Base-by-base conservation (phyloP, 2,113 vertebrate species). In the Holacanthus passer region DNA sequence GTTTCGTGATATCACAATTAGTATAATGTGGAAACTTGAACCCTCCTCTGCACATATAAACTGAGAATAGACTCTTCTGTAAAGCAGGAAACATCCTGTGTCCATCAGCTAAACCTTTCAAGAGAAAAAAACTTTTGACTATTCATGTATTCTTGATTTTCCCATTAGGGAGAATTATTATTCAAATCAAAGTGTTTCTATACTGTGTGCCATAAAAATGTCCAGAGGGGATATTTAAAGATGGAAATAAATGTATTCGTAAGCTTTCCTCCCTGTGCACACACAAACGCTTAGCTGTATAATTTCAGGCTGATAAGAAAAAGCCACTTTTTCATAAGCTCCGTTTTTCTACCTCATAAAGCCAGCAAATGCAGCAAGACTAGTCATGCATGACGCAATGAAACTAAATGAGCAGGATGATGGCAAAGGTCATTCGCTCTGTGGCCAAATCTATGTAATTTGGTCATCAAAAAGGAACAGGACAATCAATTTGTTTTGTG, bases 351-450 rank as follows among this genome's bases (percentile, higher is more conserved):
- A 35, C 20, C 56, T 45, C 24, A 58, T 24, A 39, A 53, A 69
- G 22, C 8, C 31, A 0, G 47, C 20, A 39, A 13, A 48, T 10
- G 20, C 13, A 59, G n/a, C 4, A 24, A 41, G 24, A 43, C 3
- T 35, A 60, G 53, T 14, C 24, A 39, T 1, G 17, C 17, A 47
- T 27, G 37, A 29, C 3, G 17, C 13, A 50, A 59, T 67, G n/a
- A 74, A 31, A 19, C 13, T 58, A 39, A 12, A 13, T 43, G 48
- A 73, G 22, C 0, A 17, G n/a, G n/a, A 1, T 29, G 14, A 65
- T 7, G 7, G 58, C 66, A 65, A 31, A 65, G 66, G 72, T 75
- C 47, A 47, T 56, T 59, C n/a, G n/a, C n/a, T n/a, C n/a, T 6
- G 6, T 55, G 53, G 9, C n/a, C 43, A 39, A 4, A 63, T 14